Conservation (phyloP, 2,888 invertebrate species). For the Ormyrus rosae region DNA sequence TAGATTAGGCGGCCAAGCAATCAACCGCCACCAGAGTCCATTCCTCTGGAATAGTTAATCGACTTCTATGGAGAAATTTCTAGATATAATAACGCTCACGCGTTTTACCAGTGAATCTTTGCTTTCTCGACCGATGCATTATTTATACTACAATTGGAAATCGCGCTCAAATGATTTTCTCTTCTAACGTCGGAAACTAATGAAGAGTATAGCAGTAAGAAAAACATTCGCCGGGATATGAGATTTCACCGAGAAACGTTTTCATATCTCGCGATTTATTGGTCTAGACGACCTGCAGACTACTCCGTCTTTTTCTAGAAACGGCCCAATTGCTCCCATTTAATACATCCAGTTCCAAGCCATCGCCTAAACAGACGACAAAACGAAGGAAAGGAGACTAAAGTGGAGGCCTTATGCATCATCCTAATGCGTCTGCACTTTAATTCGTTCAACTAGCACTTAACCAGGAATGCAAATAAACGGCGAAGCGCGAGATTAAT, state of each 20-base stretch:
- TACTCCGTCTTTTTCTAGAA: neutral
- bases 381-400: neutral
- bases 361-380: neutral
- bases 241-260: slow-evolving; percentile 33
- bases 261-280: slow-evolving; percentile 43
- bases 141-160: neutral
- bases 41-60: too few relatives aligned
- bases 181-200: neutral
- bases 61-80: too few relatives aligned
- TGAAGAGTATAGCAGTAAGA: neutral
- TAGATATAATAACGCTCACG: too few relatives aligned
- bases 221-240: slow-evolving; percentile 4
- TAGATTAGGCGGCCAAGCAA: too few relatives aligned
- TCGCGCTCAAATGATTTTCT: neutral
- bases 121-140: neutral
- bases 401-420: neutral
- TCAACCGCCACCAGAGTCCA: too few relatives aligned
- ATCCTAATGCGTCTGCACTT: slow-evolving; percentile 9
- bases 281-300: slow-evolving; percentile 19
- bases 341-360: slow-evolving; percentile 19
- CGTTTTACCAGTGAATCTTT: neutral
- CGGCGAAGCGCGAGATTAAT: too few relatives aligned
- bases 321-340: slow-evolving; percentile 36
- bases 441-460: too few relatives aligned
- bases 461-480: too few relatives aligned